These are phyloP conservation scores for Spongia lamella DNA, from an alignment of 37 sponge, comb jelly and placozoan species.

Conservation along the genomic window DNA sequence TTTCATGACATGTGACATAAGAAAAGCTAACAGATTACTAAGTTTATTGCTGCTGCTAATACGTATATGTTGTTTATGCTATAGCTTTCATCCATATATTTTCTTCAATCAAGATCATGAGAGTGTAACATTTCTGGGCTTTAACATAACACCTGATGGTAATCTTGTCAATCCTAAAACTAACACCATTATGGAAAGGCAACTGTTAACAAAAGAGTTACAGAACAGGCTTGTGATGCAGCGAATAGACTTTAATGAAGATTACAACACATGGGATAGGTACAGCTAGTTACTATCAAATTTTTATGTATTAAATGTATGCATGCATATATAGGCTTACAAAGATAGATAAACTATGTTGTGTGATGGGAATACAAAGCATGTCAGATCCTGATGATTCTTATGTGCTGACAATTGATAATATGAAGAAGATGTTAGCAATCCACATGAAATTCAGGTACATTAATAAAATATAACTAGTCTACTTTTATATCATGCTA, in stretches of 20 bases:
- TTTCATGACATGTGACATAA: too few species aligned
- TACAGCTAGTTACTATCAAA: too few species aligned
- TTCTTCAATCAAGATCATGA: constrained; percentile 83
- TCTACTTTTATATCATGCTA: too few species aligned
- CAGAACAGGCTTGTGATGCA: constrained; percentile 33
- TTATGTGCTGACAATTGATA: constrained; percentile 85
- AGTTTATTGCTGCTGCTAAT: too few species aligned
- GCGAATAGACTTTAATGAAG: constrained; percentile 59
- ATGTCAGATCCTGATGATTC: constrained; percentile 71
- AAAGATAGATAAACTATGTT: constrained; percentile 52
- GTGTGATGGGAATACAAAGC: constrained; percentile 58
- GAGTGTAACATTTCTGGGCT: constrained; percentile 79
- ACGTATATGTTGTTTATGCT: background rate
- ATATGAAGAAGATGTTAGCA: constrained; percentile 84
- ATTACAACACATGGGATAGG: constrained; percentile 47
- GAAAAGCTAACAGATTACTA: too few species aligned
- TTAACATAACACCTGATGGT: constrained; percentile 43
- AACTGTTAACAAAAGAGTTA: constrained; percentile 47
- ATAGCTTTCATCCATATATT: constrained; percentile 79
- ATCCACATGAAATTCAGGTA: constrained; percentile 93
- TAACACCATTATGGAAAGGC: constrained; percentile 11
- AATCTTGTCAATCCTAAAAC: constrained; percentile 12
- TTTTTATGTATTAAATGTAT: background rate
- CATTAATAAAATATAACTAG: too few species aligned
- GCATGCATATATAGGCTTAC: constrained; percentile 1